A percentile compares a stretch with the other conserved stretches of the same genome.
These are phyloP conservation scores for Megaceryle maxima DNA, from an alignment of 2,113 vertebrate genomes.

Conservation along the genomic window DNA sequence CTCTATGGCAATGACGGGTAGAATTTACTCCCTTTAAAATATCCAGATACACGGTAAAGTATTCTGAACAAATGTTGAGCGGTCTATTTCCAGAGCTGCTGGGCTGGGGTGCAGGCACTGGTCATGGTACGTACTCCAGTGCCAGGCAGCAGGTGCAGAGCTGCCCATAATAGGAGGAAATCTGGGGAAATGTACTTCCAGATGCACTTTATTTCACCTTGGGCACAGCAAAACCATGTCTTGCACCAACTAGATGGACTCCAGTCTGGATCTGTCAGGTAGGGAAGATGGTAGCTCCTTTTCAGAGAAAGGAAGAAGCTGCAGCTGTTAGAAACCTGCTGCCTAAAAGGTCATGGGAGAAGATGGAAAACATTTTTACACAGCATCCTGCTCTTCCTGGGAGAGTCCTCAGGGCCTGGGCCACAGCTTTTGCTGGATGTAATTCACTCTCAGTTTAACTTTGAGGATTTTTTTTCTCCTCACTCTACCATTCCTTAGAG, in stretches of 20 bases:
- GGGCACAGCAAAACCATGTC: not conserved
- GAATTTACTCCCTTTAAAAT: not conserved
- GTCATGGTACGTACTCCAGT: fast-evolving
- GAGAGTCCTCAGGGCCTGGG: not conserved
- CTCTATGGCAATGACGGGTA: not conserved
- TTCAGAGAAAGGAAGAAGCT: constrained; percentile 5
- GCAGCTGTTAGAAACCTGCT: not conserved
- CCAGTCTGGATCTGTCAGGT: not conserved
- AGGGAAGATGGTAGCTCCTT: not conserved
- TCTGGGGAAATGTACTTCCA: not conserved
- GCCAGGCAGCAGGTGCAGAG: not conserved
- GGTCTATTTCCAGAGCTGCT: not conserved
- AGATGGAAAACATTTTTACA: not conserved
- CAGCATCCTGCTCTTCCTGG: not conserved
- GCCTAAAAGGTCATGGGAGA: constrained; percentile 42
- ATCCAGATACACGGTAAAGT: not conserved
- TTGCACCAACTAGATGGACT: not conserved
- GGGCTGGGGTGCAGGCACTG: not conserved
- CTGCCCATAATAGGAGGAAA: not conserved
- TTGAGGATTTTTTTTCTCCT: not conserved
- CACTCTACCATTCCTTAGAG: not conserved
- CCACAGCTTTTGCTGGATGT: not conserved
- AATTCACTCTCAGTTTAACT: not conserved
- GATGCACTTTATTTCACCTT: not conserved
- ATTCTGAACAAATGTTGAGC: not conserved